Evolutionary conservation across 64 coral and sea anemone genomes (phyloP).

Genomic region (Actinia tenebrosa): DNA sequence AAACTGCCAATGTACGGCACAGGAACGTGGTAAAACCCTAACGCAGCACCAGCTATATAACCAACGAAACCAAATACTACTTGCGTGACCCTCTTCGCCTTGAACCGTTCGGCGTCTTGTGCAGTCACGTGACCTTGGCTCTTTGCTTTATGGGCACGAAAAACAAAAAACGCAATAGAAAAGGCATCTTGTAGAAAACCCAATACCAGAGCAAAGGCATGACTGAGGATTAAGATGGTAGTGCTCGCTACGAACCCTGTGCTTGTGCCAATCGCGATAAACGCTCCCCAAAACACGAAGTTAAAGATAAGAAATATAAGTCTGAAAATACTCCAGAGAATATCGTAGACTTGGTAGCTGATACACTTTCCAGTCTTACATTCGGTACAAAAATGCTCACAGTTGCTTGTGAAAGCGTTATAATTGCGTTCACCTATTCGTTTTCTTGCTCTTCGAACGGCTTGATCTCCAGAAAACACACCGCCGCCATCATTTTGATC

Average conservation of each 20-base stretch:
- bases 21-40: slow-evolving; percentile 61
- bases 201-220: slow-evolving; percentile 35
- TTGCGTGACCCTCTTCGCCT: slow-evolving; percentile 75
- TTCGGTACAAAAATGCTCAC: slow-evolving; percentile 91
- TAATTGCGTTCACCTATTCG: slow-evolving; percentile 79
- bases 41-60: slow-evolving; percentile 52
- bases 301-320: slow-evolving; percentile 56
- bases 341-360: slow-evolving; percentile 76
- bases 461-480: slow-evolving; percentile 45
- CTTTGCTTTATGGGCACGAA: slow-evolving; percentile 58
- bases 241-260: slow-evolving; percentile 80
- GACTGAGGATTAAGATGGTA: slow-evolving; percentile 46
- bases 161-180: slow-evolving; percentile 61
- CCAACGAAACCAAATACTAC: slow-evolving; percentile 74
- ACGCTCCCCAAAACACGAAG: slow-evolving; percentile 44
- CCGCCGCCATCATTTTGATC: slow-evolving; percentile 18
- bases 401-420: slow-evolving; percentile 84
- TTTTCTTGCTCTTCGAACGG: slow-evolving; percentile 64
- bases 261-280: slow-evolving; percentile 50
- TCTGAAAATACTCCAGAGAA: slow-evolving; percentile 51
- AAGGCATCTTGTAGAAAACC: slow-evolving; percentile 67
- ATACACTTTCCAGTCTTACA: slow-evolving; percentile 80
- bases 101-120: slow-evolving; percentile 81
- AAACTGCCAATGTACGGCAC: slow-evolving; percentile 67
- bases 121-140: slow-evolving; percentile 73